Conservation (phyloP, 2,797 vertebrate genomes). For the Halcyon chelicuti region DNA sequence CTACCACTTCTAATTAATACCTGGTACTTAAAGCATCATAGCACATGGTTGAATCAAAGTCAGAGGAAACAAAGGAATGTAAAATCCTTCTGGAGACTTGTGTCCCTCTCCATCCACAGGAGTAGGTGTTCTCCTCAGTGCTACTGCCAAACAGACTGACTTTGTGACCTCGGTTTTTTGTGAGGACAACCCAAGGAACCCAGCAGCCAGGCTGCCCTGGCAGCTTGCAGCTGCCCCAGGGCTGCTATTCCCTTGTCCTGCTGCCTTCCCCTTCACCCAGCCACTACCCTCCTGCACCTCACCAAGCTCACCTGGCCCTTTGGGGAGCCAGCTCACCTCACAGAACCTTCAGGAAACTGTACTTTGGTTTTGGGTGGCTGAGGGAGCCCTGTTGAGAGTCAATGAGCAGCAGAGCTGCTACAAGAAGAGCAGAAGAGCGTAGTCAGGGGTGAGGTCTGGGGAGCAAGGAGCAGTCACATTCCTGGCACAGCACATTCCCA, state of each 20-base stretch:
- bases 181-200: not conserved
- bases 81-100: not conserved
- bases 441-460: not conserved
- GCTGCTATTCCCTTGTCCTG: fast-evolving
- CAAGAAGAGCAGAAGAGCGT: not conserved
- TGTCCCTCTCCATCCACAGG: not conserved
- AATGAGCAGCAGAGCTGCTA: not conserved
- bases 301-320: not conserved
- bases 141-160: not conserved
- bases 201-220: not conserved
- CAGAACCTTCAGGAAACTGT: not conserved
- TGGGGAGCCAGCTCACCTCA: not conserved
- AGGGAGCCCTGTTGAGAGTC: not conserved
- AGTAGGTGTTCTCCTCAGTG: not conserved
- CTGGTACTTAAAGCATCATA: slow-evolving; percentile 47
- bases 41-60: slow-evolving; percentile 47
- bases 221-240: not conserved
- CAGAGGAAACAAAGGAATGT: slow-evolving; percentile 28
- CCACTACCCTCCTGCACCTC: not conserved
- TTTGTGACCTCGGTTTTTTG: fast-evolving
- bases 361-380: not conserved
- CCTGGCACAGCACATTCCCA: not conserved
- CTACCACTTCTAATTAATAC: slow-evolving; percentile 54
- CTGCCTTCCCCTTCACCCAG: not conserved
- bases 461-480: not conserved